Evolutionary conservation across 2,888 invertebrate genomes (phyloP).

Genomic region (Tetragonula carbonaria): DNA sequence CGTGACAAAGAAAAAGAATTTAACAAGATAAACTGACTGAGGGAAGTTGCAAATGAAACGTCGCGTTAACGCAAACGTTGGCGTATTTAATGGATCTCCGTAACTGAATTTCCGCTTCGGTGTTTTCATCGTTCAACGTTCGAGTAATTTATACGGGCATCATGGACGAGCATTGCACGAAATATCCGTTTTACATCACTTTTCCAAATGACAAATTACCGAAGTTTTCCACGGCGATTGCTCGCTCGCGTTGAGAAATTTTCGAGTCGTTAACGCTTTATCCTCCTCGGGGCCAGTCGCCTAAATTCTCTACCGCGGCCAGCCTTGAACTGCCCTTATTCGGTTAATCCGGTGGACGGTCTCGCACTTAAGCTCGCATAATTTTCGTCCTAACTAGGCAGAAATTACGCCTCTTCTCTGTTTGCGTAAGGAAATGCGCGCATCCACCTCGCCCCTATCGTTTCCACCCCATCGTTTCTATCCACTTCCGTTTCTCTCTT

Average conservation of each 20-base stretch:
- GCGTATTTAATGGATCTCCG: not conserved
- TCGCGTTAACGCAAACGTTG: not conserved
- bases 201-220: constrained; percentile 26
- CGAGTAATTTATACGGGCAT: not conserved
- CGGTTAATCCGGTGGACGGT: constrained; percentile 77
- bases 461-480: not conserved
- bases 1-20: not conserved
- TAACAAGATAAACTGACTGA: not conserved
- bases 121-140: not conserved
- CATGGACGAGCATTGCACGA: not conserved
- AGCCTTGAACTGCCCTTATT: constrained; percentile 68
- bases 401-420: constrained; percentile 75
- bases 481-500: constrained; percentile 25
- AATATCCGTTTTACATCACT: constrained; percentile 20
- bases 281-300: not conserved
- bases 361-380: constrained; percentile 79
- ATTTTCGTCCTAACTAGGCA: constrained; percentile 78
- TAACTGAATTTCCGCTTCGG: not conserved
- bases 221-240: constrained; percentile 42
- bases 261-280: constrained; percentile 67
- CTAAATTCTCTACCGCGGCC: constrained; percentile 46
- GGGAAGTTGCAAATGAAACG: not conserved
- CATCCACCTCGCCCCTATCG: constrained; percentile 26
- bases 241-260: constrained; percentile 26
- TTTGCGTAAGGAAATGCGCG: constrained; percentile 75